These are phyloP conservation scores for Zaprionus capensis DNA, from an alignment of 1,140 invertebrate genomes.

Conservation along the genomic window DNA sequence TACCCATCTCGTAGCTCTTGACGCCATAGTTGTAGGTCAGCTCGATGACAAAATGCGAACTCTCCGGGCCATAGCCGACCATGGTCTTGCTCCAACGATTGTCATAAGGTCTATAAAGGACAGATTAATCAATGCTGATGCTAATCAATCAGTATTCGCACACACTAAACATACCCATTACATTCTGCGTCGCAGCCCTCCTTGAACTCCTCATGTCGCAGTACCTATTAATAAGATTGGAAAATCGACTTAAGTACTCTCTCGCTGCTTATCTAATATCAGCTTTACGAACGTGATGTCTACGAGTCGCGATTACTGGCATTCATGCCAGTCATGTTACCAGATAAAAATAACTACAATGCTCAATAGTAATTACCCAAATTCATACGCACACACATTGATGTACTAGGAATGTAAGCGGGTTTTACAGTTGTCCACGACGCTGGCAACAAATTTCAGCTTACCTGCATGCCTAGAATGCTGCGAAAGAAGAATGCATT, in stretches of 20 bases:
- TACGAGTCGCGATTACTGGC: conserved; percentile 1
- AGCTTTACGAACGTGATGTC: conserved; percentile 1
- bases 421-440: conserved; percentile 15
- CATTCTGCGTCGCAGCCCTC: conserved; percentile 98
- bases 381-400: background rate
- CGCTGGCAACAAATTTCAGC: conserved; percentile 22
- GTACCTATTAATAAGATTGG: conserved; percentile 87
- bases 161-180: conserved; percentile 92
- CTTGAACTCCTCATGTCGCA: conserved; percentile 98
- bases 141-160: background rate
- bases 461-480: conserved; percentile 97
- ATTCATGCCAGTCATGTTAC: conserved; percentile 10
- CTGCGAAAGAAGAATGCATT: conserved; percentile 95
- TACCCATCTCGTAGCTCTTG: conserved; percentile 89
- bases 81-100: conserved; percentile 99
- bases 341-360: conserved; percentile 16
- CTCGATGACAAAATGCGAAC: conserved; percentile 97
- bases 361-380: conserved; percentile 21
- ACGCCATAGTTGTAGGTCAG: conserved; percentile 99
- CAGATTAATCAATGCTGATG: background rate
- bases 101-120: conserved; percentile 92
- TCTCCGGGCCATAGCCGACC: conserved; percentile 98
- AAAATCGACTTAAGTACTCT: background rate
- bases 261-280: conserved; percentile 21
- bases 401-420: conserved; percentile 8